These are phyloP conservation scores for Gari tellinella DNA, from an alignment of 2,888 invertebrate species.

Conservation along the genomic window DNA sequence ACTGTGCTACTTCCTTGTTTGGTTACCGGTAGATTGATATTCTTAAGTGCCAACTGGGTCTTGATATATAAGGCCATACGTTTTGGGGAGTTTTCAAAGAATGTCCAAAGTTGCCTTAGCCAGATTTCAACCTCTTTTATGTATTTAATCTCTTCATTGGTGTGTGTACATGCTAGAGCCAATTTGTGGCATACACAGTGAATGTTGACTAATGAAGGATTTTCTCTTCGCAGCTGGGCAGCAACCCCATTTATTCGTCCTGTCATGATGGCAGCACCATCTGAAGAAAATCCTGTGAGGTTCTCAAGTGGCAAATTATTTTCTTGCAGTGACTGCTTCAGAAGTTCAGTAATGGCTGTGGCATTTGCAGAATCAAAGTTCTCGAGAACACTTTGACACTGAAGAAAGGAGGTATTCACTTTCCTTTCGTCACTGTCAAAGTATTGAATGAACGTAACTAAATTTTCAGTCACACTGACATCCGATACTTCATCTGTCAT, in stretches of 20 bases:
- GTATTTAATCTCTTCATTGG: conserved; percentile 23
- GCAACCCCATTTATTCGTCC: conserved; percentile 45
- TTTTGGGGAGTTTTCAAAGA: conserved; percentile 56
- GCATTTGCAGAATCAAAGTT: conserved; percentile 29
- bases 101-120: conserved; percentile 41
- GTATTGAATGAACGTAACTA: conserved; percentile 36
- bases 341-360: conserved; percentile 15
- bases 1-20: neutral
- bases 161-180: conserved; percentile 37
- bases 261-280: conserved; percentile 45
- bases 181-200: conserved; percentile 51
- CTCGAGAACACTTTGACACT: conserved; percentile 26
- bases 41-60: conserved; percentile 21
- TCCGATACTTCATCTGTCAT: conserved; percentile 41
- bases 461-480: conserved; percentile 37
- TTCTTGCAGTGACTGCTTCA: neutral
- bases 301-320: neutral
- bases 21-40: neutral
- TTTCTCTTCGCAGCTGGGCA: conserved; percentile 21
- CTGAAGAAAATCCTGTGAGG: conserved; percentile 35
- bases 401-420: conserved; percentile 28
- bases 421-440: conserved; percentile 6
- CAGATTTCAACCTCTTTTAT: conserved; percentile 44
- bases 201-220: conserved; percentile 34
- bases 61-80: conserved; percentile 45